These are phyloP conservation scores for Gobionotothen gibberifrons DNA, from an alignment of 2,797 vertebrate species.

Conservation along the genomic window DNA sequence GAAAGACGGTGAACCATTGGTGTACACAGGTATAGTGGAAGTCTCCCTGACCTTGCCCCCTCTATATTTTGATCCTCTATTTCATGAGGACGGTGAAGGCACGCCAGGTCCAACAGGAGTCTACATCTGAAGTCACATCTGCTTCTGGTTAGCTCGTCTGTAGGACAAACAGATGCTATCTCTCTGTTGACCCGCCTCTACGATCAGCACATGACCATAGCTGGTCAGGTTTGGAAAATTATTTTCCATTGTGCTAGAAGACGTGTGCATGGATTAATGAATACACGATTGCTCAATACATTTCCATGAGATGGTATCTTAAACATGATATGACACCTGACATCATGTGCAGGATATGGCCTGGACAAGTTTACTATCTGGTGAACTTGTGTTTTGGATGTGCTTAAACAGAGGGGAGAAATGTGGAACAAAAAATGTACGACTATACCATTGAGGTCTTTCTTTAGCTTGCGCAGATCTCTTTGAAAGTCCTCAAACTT, in stretches of 20 bases:
- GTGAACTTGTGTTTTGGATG: conserved; percentile 11
- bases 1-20: conserved; percentile 41
- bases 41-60: conserved; percentile 67
- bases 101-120: conserved; percentile 82
- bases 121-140: conserved; percentile 86
- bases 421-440: conserved; percentile 12
- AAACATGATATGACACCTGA: conserved; percentile 50
- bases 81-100: conserved; percentile 83
- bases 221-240: conserved; percentile 61
- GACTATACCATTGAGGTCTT: conserved; percentile 91
- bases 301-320: conserved; percentile 25
- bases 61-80: conserved; percentile 78
- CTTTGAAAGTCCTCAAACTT: conserved; percentile 98
- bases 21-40: conserved; percentile 73
- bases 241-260: conserved; percentile 54
- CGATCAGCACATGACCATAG: conserved; percentile 69
- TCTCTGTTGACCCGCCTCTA: conserved; percentile 81
- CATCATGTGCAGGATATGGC: conserved; percentile 21
- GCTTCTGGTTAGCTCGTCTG: conserved; percentile 84
- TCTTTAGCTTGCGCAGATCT: conserved; percentile 94
- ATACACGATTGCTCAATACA: conserved; percentile 25
- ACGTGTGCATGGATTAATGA: conserved; percentile 48
- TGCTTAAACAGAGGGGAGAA: conserved; percentile 7
- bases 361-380: conserved; percentile 18
- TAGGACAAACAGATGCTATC: conserved; percentile 82